Base-by-base conservation (phyloP, 2,888 invertebrate genomes). In the Bellardia bayeri region DNA sequence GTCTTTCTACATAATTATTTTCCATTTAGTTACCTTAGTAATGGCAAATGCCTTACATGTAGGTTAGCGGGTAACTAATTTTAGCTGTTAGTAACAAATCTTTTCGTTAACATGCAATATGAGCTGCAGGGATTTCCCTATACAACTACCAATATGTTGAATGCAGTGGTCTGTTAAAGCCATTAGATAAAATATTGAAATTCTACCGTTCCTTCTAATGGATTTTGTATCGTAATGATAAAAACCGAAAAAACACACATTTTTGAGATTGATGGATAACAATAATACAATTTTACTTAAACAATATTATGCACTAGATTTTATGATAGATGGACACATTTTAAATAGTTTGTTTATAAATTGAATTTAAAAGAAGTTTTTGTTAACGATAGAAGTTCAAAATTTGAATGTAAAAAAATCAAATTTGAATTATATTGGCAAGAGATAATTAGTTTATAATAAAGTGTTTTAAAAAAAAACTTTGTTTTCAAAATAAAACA, bases 181-280 rank as follows among this genome's bases (percentile, higher is more conserved):
- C 42, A 76, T 76, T 64, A 42, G 54, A 40, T 54, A 54, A 54
- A 64, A 23, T 66, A 76, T 66, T 30, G 13, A 58, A 58, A 58
- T 33, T 30, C 58, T 30, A 30, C 14, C 23, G n/a, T 54, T 13
- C 51, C 33, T 11, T 56, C 30, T 42, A 78, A 54, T 56, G 64
- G 42, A 42, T 66, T 56, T 78, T 78, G 23, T 78, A 42, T 42
- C n/a, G 23, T 78, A 30, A 66, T 56, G 56, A 30, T 23, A 42
- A 66, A 78, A 51, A 11, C 14, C 7, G 1, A 51, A 51, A 40
- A 56, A 66, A 58, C 2, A 23, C 0, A 16, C 0, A 30, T 42
- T 56, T 72, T 76, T 16, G 8, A 64, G 23, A n/a, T 66, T 78
- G 56, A 78, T 45, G 54, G 56, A 78, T 56, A 66, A 33, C n/a